Evolutionary conservation across 30 jellyfish, hydroid and myxozoan species (phyloP).

Genomic region (Aurelia coerulea): DNA sequence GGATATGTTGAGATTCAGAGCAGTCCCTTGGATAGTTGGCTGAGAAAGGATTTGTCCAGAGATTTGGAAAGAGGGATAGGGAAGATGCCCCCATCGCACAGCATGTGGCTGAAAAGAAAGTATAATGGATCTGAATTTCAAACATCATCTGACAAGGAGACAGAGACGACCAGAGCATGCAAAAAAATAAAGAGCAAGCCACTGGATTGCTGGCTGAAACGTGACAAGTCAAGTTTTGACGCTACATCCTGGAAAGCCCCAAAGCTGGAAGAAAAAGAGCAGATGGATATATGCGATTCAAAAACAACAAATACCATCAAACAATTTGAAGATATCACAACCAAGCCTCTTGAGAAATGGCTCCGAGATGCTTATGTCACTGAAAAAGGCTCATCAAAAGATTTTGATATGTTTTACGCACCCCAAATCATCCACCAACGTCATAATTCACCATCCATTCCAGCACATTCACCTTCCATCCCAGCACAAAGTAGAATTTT

Average conservation of each 20-base stretch:
- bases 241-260: neutral
- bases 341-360: constrained; percentile 29
- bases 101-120: constrained; percentile 50
- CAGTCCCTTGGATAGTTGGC: too few species aligned
- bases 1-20: too few species aligned
- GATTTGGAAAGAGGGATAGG: too few species aligned
- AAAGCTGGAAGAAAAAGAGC: neutral
- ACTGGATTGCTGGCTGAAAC: constrained; percentile 20
- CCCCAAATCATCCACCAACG: too few species aligned
- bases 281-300: neutral
- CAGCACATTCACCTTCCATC: too few species aligned
- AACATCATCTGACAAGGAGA: neutral
- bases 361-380: constrained; percentile 7
- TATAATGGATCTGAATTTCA: neutral
- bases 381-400: too few species aligned
- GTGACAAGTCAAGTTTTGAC: neutral
- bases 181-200: constrained; percentile 19
- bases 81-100: neutral
- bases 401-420: too few species aligned
- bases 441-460: too few species aligned
- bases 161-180: constrained; percentile 4
- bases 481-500: neutral
- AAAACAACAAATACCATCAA: neutral
- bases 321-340: constrained; percentile 5
- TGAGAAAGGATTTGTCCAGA: too few species aligned